These are phyloP conservation scores for Xenopus laevis DNA, from an alignment of 2,113 vertebrate species.

Conservation along the genomic window DNA sequence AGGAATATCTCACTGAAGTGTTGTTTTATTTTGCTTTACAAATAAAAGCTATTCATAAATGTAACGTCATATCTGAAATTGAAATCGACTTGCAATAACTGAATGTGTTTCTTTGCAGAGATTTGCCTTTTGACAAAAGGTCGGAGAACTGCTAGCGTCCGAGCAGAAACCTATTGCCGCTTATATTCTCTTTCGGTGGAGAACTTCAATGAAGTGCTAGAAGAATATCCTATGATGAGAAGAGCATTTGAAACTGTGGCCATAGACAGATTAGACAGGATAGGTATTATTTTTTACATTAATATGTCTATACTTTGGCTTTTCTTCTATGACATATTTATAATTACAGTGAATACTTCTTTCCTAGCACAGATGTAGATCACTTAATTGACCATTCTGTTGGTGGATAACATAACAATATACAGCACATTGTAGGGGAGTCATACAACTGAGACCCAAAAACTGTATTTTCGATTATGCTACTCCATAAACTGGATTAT, in stretches of 20 bases:
- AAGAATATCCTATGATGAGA: constrained; percentile 98
- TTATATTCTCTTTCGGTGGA: constrained; percentile 96
- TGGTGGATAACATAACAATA: background rate
- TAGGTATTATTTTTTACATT: constrained; percentile 66
- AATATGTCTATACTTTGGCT: background rate
- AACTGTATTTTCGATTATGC: no score
- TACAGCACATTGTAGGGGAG: background rate
- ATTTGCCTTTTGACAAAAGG: constrained; percentile 97
- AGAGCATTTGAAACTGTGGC: constrained; percentile 97
- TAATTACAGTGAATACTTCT: background rate
- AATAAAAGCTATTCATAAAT: no score
- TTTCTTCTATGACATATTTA: background rate
- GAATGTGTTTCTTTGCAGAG: constrained; percentile 63
- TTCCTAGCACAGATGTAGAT: background rate
- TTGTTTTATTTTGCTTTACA: no score
- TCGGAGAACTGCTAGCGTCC: constrained; percentile 90
- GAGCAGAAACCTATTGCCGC: constrained; percentile 95
- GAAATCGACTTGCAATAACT: no score
- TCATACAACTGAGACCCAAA: background rate
- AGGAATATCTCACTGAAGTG: no score
- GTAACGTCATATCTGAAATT: no score
- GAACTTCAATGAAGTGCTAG: constrained; percentile 96
- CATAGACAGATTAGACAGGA: constrained; percentile 94
- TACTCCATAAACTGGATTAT: no score
- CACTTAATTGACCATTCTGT: background rate